Conservation (phyloP, 2,888 invertebrate genomes). For the Dryococelus australis region DNA sequence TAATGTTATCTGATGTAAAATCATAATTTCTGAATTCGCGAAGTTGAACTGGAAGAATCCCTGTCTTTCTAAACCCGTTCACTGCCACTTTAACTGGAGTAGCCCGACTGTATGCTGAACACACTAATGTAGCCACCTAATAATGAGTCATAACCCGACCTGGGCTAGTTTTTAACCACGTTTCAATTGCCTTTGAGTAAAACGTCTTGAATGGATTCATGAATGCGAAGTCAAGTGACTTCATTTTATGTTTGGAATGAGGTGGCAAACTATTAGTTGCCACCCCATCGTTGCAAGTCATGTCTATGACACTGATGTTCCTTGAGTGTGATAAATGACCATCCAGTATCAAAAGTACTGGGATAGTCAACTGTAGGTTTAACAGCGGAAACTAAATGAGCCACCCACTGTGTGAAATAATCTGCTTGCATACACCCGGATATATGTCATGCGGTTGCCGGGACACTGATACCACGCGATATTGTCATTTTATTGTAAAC, state of each 20-base stretch:
- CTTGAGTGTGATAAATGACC: conserved; percentile 47
- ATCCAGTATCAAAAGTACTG: conserved; percentile 49
- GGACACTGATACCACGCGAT: too few species aligned
- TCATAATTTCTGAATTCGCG: too few species aligned
- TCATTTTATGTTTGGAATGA: conserved; percentile 21
- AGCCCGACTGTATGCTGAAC: background rate
- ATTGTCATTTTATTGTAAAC: too few species aligned
- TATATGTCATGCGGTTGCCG: conserved; percentile 45
- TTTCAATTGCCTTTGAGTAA: background rate
- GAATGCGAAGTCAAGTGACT: conserved; percentile 37
- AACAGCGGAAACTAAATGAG: conserved; percentile 38
- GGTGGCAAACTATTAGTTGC: conserved; percentile 13
- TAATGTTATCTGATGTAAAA: too few species aligned
- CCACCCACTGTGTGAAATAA: conserved; percentile 36
- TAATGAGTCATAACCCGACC: background rate
- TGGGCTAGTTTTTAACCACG: conserved; percentile 6
- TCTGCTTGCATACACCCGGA: conserved; percentile 46
- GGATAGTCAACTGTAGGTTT: conserved; percentile 43
- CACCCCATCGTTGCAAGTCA: conserved; percentile 31
- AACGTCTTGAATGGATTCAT: conserved; percentile 31
- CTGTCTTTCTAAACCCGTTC: too few species aligned
- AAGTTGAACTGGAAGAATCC: too few species aligned
- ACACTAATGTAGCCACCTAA: background rate
- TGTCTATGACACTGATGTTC: conserved; percentile 47
- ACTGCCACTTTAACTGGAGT: background rate